Percentiles rank a stretch among this genome's conserved stretches.
Evolutionary conservation across 2,888 invertebrate species (phyloP).

Genomic region (Mantis religiosa): DNA sequence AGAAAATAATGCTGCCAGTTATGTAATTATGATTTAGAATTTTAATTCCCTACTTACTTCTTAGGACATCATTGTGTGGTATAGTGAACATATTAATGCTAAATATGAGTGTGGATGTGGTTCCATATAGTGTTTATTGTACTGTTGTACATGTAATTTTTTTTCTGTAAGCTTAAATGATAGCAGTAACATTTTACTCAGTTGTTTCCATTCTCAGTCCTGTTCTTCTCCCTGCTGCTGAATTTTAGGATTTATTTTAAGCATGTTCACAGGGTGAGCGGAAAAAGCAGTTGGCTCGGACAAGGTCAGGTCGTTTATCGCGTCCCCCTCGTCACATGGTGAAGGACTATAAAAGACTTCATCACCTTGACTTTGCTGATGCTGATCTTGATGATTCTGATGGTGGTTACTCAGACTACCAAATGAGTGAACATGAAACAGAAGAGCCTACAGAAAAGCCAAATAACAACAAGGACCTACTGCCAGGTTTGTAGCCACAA

Average conservation of each 20-base stretch:
- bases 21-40: too few species aligned
- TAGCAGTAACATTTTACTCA: too few species aligned
- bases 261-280: conserved; percentile 43
- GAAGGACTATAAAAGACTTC: conserved; percentile 56
- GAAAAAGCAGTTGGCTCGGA: conserved; percentile 49
- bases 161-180: too few species aligned
- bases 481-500: conserved; percentile 10
- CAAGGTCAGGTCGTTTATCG: conserved; percentile 54
- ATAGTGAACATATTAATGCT: too few species aligned
- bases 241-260: not conserved
- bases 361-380: conserved; percentile 52
- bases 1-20: too few species aligned
- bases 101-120: too few species aligned
- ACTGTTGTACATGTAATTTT: too few species aligned
- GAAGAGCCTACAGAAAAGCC: conserved; percentile 20
- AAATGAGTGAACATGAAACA: conserved; percentile 39
- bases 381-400: conserved; percentile 54
- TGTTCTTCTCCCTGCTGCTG: not conserved
- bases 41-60: too few species aligned
- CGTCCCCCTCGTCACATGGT: conserved; percentile 59
- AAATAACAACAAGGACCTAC: conserved; percentile 3
- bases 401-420: conserved; percentile 56
- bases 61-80: too few species aligned
- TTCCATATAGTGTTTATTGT: too few species aligned
- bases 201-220: too few species aligned